These are phyloP conservation scores for Xiphydria camelus DNA, from an alignment of 2,888 invertebrate genomes.

Conservation along the genomic window DNA sequence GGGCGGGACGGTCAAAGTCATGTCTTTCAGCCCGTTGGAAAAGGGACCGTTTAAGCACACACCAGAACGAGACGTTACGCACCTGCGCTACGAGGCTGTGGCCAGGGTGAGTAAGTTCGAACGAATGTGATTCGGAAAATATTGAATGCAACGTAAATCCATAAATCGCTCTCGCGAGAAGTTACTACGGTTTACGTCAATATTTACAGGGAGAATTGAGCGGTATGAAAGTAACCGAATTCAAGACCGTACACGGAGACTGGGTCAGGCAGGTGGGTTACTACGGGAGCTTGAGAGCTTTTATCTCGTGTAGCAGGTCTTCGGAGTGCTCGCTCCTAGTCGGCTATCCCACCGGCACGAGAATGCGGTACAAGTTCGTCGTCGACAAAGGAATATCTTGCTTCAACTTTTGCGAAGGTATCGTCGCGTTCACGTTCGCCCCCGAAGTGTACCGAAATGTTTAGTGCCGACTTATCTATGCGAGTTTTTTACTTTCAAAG, in stretches of 20 bases:
- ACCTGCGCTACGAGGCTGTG: constrained; percentile 65
- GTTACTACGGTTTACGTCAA: too few species aligned
- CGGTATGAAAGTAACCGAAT: constrained; percentile 62
- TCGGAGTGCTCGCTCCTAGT: constrained; percentile 64
- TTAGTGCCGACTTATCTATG: not conserved
- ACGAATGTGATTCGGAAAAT: not conserved
- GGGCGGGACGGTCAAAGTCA: constrained; percentile 70
- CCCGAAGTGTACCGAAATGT: too few species aligned
- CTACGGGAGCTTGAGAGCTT: constrained; percentile 67
- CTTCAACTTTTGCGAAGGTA: constrained; percentile 47
- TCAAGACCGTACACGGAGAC: constrained; percentile 65
- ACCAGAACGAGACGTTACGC: constrained; percentile 65
- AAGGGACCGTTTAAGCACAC: constrained; percentile 74
- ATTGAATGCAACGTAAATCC: too few species aligned
- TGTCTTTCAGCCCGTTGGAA: constrained; percentile 66
- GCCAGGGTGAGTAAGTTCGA: constrained; percentile 46
- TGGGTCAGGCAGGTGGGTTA: constrained; percentile 74
- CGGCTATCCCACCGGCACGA: constrained; percentile 63
- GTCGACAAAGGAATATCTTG: constrained; percentile 57
- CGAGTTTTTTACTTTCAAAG: constrained; percentile 52
- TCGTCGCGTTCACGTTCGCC: too few species aligned
- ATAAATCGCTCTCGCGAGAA: too few species aligned
- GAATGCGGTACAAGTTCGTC: constrained; percentile 63
- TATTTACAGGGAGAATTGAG: constrained; percentile 59
- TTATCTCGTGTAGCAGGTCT: constrained; percentile 72